Base-by-base conservation (phyloP, 2,888 invertebrate species). In the Sisyra terminalis region DNA sequence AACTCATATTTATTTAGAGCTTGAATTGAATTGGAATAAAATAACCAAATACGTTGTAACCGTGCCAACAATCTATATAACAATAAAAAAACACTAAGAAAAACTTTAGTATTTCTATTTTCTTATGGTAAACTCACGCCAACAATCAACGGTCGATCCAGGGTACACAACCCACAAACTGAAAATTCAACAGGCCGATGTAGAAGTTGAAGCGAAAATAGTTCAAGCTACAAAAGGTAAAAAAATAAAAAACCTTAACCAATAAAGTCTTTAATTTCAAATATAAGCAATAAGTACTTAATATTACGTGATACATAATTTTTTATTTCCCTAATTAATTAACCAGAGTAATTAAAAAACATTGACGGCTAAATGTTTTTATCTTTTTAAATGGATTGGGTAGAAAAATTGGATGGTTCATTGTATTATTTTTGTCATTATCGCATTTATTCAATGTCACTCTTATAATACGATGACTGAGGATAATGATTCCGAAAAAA, bases 131-230 rank as follows among this genome's bases (percentile, higher is more conserved):
- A n/a, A 37, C 41, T 49, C 47, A 55, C 56, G 40, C 48, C 50
- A 43, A 51, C 53, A 29, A 55, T 34, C 11, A 55, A 44, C 10
- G 49, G 47, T 8, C 49, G 47, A 49, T 55, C 52, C 29, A 55
- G 50, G 9, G 45, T 37, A 45, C 54, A 53, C 15, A 56, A 46
- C n/a, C 53, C 54, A 46, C 52, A 53, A 8, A 50, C 53, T 39
- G 51, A 48, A 42, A 52, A 54, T 38, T 52, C 46, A 3, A 51
- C 35, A 10, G 48, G 47, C 34, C 48, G 39, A 44, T 53, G 52
- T 37, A 48, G 35, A n/a, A 55, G 45, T 50, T 56, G 56, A 44
- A 52, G 50, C 2, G 53, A 53, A 43, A 54, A 55, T 11, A 51
- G 42, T 32, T 51, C 46, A 24, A 56, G 46, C 56, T 56, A 40